Evolutionary conservation across 2,797 vertebrate species (phyloP), one percentile per base, ranked within the genome.

Genomic region (Notolabrus celidotus): DNA sequence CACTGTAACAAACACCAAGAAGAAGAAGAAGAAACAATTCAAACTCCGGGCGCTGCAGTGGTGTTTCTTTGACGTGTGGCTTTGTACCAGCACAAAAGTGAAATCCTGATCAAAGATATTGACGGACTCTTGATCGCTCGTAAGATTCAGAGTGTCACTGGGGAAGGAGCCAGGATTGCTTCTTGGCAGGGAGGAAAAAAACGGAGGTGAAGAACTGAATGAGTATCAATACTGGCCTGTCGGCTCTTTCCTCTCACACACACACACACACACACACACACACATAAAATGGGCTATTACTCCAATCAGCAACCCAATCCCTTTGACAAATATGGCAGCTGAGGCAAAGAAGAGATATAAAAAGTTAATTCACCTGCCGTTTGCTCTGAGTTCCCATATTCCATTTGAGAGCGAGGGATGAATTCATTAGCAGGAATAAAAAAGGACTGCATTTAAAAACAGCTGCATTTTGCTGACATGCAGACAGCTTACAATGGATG

Each of bases 291-390:
- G 29, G 3, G 7, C 66, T n/a, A 55, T 62, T 61, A 51, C 59
- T 74, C 71, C 43, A 27, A 82, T 76, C 58, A 57, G 14, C 0
- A 68, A 57, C 69, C 34, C 14, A 33, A 31, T 38, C 53, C 57
- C 38, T 66, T 58, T 58, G 64, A 83, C 58, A 65, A 78, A 74
- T 73, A 77, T 10, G 54, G 70, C 70, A 72, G 67, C 67, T 4
- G 58, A 79, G 64, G 70, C 42, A 79, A 77, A 78, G 56, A 61
- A 23, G 38, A 79, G 58, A 65, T 71, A 77, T 82, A 79, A 65
- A 77, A 79, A 73, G 29, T 64, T 64, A 80, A 83, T 82, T 77
- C 67, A 68, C 49, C 80, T 69, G 57, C 58, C 58, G 61, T 82
- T 85, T 67, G 68, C 73, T 58, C 55, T 42, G 75, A 89, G 77